phyloP scores from a whole-genome alignment of 2,797 vertebrate genomes.

The Tangara arthus region DNA sequence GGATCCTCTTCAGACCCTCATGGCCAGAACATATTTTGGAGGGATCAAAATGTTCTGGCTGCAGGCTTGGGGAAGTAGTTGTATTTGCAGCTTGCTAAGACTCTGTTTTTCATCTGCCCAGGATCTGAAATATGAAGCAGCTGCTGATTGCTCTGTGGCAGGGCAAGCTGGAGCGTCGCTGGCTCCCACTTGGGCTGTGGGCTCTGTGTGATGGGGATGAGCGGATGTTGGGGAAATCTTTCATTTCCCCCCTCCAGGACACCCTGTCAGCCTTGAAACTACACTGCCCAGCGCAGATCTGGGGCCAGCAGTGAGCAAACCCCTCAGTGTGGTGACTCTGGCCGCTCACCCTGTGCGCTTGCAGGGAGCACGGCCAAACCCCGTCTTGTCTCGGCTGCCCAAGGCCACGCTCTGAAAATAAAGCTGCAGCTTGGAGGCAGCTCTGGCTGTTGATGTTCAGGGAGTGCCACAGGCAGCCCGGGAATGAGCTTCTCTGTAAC shows the following conservation, averaged over 20 bases:
- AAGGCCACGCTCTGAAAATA: not conserved
- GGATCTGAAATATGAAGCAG: not conserved
- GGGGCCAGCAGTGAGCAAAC: not conserved
- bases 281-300: accelerated
- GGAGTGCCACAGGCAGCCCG: not conserved
- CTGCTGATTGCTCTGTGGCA: not conserved
- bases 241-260: not conserved
- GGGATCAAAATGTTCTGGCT: not conserved
- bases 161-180: not conserved
- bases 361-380: not conserved
- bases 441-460: not conserved
- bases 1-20: not conserved
- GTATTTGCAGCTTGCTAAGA: not conserved
- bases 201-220: not conserved
- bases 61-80: not conserved
- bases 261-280: not conserved
- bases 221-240: not conserved
- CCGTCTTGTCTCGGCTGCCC: accelerated
- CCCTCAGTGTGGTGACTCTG: accelerated
- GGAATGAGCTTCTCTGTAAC: slow-evolving; percentile 16
- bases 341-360: not conserved
- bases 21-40: not conserved
- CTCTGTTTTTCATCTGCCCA: not conserved
- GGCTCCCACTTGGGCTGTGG: not conserved
- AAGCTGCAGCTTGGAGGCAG: not conserved